phyloP scores from a whole-genome alignment of 2,888 invertebrate species.

The Pherbina coryleti region DNA sequence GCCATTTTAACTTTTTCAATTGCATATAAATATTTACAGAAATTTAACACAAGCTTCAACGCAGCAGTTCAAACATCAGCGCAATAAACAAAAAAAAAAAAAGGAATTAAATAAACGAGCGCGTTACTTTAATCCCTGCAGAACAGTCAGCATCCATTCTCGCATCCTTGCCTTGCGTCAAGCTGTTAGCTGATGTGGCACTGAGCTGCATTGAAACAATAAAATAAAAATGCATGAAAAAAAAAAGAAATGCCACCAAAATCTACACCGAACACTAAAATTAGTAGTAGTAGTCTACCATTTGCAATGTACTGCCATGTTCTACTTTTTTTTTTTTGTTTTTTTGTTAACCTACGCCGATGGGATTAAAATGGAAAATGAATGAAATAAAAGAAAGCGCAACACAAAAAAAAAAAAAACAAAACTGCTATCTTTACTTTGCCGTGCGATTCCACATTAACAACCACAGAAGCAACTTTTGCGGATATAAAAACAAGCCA shows the following conservation, averaged over 20 bases:
- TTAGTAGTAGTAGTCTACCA: slow-evolving; percentile 9
- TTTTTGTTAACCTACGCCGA: background rate
- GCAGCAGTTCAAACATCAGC: too few relatives aligned
- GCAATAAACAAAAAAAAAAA: background rate
- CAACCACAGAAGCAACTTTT: background rate
- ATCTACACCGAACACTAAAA: background rate
- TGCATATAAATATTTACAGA: too few relatives aligned
- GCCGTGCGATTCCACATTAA: background rate
- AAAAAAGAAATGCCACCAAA: too few relatives aligned
- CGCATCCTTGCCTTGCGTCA: too few relatives aligned
- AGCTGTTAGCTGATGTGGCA: too few relatives aligned
- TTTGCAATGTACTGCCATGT: background rate
- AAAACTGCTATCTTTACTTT: background rate
- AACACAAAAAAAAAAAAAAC: background rate
- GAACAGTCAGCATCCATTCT: slow-evolving; percentile 9
- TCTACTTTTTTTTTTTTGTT: background rate
- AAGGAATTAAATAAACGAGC: background rate
- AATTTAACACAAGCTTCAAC: too few relatives aligned
- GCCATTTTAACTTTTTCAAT: too few relatives aligned
- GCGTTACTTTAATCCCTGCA: slow-evolving; percentile 10
- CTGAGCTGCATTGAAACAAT: too few relatives aligned
- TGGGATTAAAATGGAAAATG: background rate
- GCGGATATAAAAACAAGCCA: background rate
- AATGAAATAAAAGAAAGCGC: background rate
- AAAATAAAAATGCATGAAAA: too few relatives aligned